Conservation (phyloP, 2,797 vertebrate genomes). For the Schizopygopsis pylzovi region DNA sequence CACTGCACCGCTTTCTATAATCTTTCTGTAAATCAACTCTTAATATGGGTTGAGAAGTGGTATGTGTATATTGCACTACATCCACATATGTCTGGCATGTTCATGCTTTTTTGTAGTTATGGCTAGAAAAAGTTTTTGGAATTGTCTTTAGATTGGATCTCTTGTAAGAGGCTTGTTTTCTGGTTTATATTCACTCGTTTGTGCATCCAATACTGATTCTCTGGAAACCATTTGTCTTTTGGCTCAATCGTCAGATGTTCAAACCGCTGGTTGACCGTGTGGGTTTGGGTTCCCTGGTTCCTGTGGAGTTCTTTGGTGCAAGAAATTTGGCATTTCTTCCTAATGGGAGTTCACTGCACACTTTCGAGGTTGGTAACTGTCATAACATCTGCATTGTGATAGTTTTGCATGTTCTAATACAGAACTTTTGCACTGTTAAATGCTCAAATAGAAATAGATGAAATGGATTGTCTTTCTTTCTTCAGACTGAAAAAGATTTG, state of each 20-base stretch:
- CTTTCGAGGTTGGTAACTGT: conserved; percentile 87
- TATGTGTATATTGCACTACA: neutral
- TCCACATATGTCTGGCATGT: neutral
- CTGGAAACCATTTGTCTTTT: neutral
- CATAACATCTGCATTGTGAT: neutral
- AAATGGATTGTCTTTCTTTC: conserved; percentile 34
- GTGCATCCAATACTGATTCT: neutral
- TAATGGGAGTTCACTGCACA: conserved; percentile 86
- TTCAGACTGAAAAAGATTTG: conserved; percentile 90
- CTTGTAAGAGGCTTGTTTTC: neutral
- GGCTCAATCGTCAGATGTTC: conserved; percentile 81
- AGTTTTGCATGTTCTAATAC: neutral
- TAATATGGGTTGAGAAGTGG: neutral
- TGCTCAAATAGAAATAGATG: neutral
- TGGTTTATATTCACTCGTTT: neutral
- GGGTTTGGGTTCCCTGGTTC: conserved; percentile 90
- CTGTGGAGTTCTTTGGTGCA: conserved; percentile 93
- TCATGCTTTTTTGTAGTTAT: neutral
- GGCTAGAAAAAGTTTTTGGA: neutral
- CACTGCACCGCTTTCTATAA: no score
- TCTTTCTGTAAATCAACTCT: neutral
- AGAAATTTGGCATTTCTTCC: conserved; percentile 89
- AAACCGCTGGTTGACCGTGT: conserved; percentile 93
- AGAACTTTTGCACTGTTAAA: neutral
- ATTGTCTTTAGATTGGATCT: neutral